phyloP scores from a whole-genome alignment of 92 coral and sea anemone species.

The Zoanthus sansibaricus region DNA sequence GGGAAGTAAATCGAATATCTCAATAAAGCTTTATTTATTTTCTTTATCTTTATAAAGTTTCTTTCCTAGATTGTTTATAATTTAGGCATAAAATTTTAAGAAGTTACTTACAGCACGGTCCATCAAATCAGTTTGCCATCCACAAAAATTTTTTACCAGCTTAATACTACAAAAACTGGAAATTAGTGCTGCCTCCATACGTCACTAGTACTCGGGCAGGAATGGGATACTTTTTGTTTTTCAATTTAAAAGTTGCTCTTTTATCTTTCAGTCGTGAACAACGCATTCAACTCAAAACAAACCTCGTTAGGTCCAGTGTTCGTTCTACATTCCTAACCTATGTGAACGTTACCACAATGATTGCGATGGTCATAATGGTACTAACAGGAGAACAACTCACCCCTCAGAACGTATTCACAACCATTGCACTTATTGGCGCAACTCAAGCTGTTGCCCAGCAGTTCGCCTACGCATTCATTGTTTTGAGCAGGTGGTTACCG shows the following conservation, averaged over 20 bases:
- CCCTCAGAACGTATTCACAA: conserved; percentile 26
- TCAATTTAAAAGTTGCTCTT: neutral
- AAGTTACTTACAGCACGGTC: too few species aligned
- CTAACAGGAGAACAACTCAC: conserved; percentile 7
- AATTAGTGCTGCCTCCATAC: too few species aligned
- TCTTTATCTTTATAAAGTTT: too few species aligned
- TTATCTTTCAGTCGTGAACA: conserved; percentile 13
- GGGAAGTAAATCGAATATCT: too few species aligned
- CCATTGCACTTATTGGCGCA: conserved; percentile 13
- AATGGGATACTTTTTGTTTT: neutral
- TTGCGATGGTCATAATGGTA: neutral
- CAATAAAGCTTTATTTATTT: too few species aligned
- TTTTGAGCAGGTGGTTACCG: conserved; percentile 21
- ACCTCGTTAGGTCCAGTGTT: conserved; percentile 8
- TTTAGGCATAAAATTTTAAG: too few species aligned
- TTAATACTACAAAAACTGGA: too few species aligned
- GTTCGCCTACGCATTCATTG: conserved; percentile 24
- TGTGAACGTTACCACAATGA: neutral
- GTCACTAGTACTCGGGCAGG: too few species aligned
- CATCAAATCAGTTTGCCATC: too few species aligned
- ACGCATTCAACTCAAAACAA: conserved; percentile 12
- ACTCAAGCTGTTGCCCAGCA: conserved; percentile 20
- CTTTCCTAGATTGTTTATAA: too few species aligned
- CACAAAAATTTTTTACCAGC: too few species aligned
- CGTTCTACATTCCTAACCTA: conserved; percentile 11